A percentile compares a stretch with the other conserved stretches of the same genome.
Evolutionary conservation across 1,140 invertebrate genomes (phyloP).

Genomic region (Drosophila pallidifrons): DNA sequence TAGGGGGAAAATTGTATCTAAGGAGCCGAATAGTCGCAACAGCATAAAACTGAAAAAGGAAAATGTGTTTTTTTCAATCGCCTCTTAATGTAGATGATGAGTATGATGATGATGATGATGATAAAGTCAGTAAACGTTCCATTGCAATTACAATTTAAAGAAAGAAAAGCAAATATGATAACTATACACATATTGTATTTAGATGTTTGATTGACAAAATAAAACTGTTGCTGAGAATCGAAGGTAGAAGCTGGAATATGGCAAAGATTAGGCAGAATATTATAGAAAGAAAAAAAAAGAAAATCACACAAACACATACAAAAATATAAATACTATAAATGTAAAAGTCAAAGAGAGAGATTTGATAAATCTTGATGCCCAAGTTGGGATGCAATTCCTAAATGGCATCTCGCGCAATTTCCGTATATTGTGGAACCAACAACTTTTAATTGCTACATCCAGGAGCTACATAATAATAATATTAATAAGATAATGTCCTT

Average conservation of each 20-base stretch:
- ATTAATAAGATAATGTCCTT: slow-evolving; percentile 78
- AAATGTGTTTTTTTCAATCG: slow-evolving; percentile 27
- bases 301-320: background rate
- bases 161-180: slow-evolving; percentile 54
- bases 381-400: slow-evolving; percentile 30
- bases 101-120: slow-evolving; percentile 6
- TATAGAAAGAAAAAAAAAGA: slow-evolving; percentile 2
- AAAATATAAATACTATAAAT: slow-evolving; percentile 33
- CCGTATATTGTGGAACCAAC: slow-evolving; percentile 34
- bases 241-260: slow-evolving; percentile 30
- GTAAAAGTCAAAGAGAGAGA: slow-evolving; percentile 6
- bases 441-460: slow-evolving; percentile 71
- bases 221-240: slow-evolving; percentile 14
- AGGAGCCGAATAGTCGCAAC: slow-evolving; percentile 56
- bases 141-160: slow-evolving; percentile 70
- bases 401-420: slow-evolving; percentile 8
- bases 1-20: slow-evolving; percentile 38
- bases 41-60: slow-evolving; percentile 55
- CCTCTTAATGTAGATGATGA: slow-evolving; percentile 51
- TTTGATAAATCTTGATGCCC: slow-evolving; percentile 8
- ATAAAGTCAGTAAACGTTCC: slow-evolving; percentile 63
- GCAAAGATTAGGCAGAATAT: slow-evolving; percentile 37
- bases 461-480: slow-evolving; percentile 67
- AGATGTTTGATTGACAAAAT: slow-evolving; percentile 65
- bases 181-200: slow-evolving; percentile 66